Evolutionary conservation across 2,113 vertebrate species (phyloP).

Genomic region (Maccullochella peelii): DNA sequence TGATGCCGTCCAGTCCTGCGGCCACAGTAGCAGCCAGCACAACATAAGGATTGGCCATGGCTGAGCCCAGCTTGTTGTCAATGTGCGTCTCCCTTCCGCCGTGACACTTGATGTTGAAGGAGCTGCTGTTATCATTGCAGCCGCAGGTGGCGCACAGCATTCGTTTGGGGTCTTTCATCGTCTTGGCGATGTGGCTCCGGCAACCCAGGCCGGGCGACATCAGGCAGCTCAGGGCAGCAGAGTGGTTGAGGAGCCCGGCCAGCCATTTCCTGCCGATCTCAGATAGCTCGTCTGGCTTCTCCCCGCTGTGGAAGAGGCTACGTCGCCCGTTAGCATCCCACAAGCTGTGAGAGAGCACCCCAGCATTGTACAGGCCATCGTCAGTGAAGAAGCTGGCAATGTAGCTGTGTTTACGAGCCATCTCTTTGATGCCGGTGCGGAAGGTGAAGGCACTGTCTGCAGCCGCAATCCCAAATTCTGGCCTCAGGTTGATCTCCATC

Average conservation of each 20-base stretch:
- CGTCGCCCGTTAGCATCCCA: conserved; percentile 88
- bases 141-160: conserved; percentile 87
- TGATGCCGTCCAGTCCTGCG: conserved; percentile 92
- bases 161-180: conserved; percentile 86
- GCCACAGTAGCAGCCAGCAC: conserved; percentile 92
- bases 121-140: conserved; percentile 91
- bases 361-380: conserved; percentile 89
- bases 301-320: conserved; percentile 86
- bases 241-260: conserved; percentile 89
- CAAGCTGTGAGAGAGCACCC: conserved; percentile 90
- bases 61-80: conserved; percentile 93
- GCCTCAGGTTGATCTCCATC: conserved; percentile 93
- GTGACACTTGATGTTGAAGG: conserved; percentile 91
- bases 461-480: conserved; percentile 89
- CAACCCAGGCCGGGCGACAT: conserved; percentile 90
- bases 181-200: conserved; percentile 86
- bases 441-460: conserved; percentile 95
- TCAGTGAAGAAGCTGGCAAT: conserved; percentile 92
- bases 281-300: conserved; percentile 82
- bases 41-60: conserved; percentile 93
- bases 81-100: conserved; percentile 87
- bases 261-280: conserved; percentile 90
- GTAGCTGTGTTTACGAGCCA: conserved; percentile 92
- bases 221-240: conserved; percentile 92
- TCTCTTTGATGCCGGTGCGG: conserved; percentile 93